These are phyloP conservation scores for Drosophila watanabei DNA, from an alignment of 1,140 invertebrate species.

Conservation along the genomic window DNA sequence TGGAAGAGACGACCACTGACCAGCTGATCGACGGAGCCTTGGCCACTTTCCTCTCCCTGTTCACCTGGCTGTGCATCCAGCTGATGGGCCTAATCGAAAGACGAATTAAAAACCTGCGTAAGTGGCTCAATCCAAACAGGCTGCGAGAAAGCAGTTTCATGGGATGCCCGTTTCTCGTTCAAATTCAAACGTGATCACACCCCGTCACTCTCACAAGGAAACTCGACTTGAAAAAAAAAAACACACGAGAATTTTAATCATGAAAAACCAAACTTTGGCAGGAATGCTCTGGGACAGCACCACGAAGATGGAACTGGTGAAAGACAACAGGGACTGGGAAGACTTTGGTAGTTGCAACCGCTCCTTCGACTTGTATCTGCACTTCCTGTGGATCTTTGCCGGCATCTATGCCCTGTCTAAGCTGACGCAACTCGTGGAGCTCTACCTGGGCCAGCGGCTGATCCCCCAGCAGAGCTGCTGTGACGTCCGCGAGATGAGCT, in stretches of 20 bases:
- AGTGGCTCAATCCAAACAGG: conserved; percentile 12
- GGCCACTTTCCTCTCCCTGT: conserved; percentile 4
- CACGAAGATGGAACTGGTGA: background rate
- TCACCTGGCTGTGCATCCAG: conserved; percentile 8
- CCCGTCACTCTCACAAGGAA: conserved; percentile 19
- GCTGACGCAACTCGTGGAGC: conserved; percentile 53
- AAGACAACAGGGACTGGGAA: background rate
- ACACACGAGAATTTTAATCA: conserved; percentile 9
- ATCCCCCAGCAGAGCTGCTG: conserved; percentile 21
- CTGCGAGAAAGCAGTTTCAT: conserved; percentile 12
- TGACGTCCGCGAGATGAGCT: conserved; percentile 46
- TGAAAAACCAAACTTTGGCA: conserved; percentile 34
- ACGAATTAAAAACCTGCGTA: background rate
- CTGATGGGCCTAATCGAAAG: background rate
- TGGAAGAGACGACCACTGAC: conserved; percentile 3
- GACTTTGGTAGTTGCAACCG: conserved; percentile 1
- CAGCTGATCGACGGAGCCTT: conserved; percentile 9
- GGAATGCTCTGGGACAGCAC: conserved; percentile 32
- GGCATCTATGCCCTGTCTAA: conserved; percentile 59
- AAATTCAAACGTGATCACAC: conserved; percentile 27
- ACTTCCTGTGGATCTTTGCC: conserved; percentile 68
- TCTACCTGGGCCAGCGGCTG: conserved; percentile 46
- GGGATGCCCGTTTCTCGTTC: background rate
- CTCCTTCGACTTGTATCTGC: conserved; percentile 44
- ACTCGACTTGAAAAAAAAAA: conserved; percentile 15